Conservation (phyloP, 1,140 invertebrate species). For the Teleogryllus occipitalis region DNA sequence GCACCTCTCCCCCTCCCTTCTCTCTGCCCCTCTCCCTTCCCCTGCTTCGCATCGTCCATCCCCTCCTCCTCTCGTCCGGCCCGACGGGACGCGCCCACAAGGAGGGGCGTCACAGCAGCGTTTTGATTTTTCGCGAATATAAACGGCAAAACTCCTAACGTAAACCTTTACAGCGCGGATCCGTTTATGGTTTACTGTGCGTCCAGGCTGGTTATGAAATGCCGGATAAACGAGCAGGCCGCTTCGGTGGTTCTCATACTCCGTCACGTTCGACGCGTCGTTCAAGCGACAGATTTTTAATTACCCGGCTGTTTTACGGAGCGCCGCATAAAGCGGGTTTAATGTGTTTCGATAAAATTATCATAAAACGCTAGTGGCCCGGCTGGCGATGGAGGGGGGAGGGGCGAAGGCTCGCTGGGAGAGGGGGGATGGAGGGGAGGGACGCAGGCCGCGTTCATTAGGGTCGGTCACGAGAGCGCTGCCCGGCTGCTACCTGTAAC, state of each 20-base stretch:
- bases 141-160: neutral
- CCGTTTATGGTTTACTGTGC: neutral
- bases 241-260: neutral
- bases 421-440: too few relatives aligned
- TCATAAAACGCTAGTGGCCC: neutral
- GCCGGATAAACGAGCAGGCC: too few relatives aligned
- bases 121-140: neutral
- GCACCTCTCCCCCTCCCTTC: too few relatives aligned
- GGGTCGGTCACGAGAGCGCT: neutral
- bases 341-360: neutral
- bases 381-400: neutral
- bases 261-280: constrained; percentile 2
- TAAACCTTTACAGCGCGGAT: neutral
- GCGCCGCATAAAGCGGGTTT: neutral
- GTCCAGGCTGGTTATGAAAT: neutral
- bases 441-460: neutral
- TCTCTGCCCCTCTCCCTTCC: too few relatives aligned
- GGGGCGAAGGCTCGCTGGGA: neutral
- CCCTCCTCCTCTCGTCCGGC: too few relatives aligned
- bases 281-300: constrained; percentile 1
- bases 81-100: too few relatives aligned
- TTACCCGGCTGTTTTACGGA: neutral
- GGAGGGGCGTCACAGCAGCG: too few relatives aligned
- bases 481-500: neutral
- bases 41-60: too few relatives aligned